Conservation (phyloP, 2,888 invertebrate genomes). For the Macropis europaea region DNA sequence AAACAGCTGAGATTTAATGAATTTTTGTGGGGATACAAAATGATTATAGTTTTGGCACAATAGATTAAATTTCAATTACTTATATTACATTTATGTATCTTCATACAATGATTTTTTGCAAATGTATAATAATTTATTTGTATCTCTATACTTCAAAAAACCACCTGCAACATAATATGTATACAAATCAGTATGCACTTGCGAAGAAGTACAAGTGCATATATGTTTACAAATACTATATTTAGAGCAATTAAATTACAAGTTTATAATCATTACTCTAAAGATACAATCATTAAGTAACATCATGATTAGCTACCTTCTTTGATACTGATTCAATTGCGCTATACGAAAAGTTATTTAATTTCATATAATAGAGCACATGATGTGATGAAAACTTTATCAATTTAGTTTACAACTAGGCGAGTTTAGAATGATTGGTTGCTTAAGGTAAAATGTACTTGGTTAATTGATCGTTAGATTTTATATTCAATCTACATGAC, state of each 20-base stretch:
- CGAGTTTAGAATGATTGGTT: conserved; percentile 6
- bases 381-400: conserved; percentile 4
- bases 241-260: conserved; percentile 28
- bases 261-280: conserved; percentile 5
- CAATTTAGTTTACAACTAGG: conserved; percentile 4
- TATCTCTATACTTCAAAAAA: conserved; percentile 28
- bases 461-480: background rate
- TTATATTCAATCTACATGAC: conserved; percentile 3
- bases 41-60: conserved; percentile 49
- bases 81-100: background rate
- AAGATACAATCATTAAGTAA: conserved; percentile 37
- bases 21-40: conserved; percentile 1
- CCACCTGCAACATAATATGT: conserved; percentile 37
- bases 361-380: conserved; percentile 1
- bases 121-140: background rate
- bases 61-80: conserved; percentile 24
- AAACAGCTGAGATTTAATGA: conserved; percentile 2
- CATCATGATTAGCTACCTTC: conserved; percentile 42
- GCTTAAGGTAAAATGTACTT: background rate
- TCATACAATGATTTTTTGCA: background rate
- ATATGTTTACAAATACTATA: conserved; percentile 35
- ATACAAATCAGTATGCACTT: conserved; percentile 26
- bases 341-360: conserved; percentile 17
- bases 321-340: conserved; percentile 40
- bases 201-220: conserved; percentile 26